Evolutionary conservation across 2,113 vertebrate genomes (phyloP), one percentile per base, ranked within the genome.

Genomic region (Corythornis vintsioides): DNA sequence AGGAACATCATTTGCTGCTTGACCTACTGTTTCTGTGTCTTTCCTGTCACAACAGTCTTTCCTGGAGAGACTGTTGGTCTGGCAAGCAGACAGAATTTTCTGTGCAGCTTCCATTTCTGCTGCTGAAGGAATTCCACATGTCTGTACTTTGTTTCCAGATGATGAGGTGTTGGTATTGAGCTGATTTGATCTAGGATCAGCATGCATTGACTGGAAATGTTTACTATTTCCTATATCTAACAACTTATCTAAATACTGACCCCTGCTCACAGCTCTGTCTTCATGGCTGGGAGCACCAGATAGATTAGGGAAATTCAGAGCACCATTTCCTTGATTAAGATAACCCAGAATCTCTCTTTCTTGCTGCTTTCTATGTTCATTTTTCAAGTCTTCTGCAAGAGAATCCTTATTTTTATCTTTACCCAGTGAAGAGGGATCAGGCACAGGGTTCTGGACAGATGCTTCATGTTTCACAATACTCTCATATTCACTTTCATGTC

Each of bases 401-500:
- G 13, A 28, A 48, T 79, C 66, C 28, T 94, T 84, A 47, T 22
- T 33, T 69, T 67, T 72, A 35, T 48, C 88, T 43, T 93, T 77
- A 88, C 45, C 56, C 31, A 84, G 24, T 40, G 91, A 83, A 96
- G 87, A 90, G 15, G 63, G 77, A 86, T 96, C 91, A 92, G 84
- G 88, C 40, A 81, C 10, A 76, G 86, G 48, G 43, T 65, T 91
- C 59, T 72, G 94, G 17, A 79, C 50, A 88, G 95, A 94, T 4
- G 70, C 25, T 38, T 82, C 85, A 25, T 69, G 35, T 88, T 88
- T 96, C 53, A 82, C 52, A 73, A 86, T 28, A 33, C 86, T 98
- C 96, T 93, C 97, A 0, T 52, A 55, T 12, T 94, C 88, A 80
- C 60, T 95, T 77, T 97, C 97, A 61, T 48, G 96, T 66, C 87